These are phyloP conservation scores for Odontocerum albicorne DNA, from an alignment of 2,888 invertebrate genomes.

Conservation along the genomic window DNA sequence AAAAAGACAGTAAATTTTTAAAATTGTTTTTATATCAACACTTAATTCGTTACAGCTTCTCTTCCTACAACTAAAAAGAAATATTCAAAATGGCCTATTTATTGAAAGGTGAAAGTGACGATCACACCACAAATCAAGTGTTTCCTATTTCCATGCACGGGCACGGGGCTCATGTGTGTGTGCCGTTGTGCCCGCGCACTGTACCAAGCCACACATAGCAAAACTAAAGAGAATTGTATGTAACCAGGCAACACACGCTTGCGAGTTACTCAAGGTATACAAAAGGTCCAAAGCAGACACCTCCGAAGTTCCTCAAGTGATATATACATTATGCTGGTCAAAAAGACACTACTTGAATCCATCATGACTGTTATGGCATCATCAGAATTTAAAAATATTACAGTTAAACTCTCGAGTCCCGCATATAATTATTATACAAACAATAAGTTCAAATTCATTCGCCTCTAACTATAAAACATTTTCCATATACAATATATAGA, in stretches of 20 bases:
- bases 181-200: too few species aligned
- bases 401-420: not conserved
- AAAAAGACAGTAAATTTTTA: slow-evolving; percentile 26
- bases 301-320: not conserved
- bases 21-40: slow-evolving; percentile 38
- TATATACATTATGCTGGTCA: slow-evolving; percentile 15
- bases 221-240: slow-evolving; percentile 30
- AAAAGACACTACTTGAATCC: not conserved
- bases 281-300: slow-evolving; percentile 9
- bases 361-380: slow-evolving; percentile 4
- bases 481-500: slow-evolving; percentile 21
- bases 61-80: slow-evolving; percentile 37
- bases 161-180: too few species aligned
- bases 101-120: slow-evolving; percentile 36
- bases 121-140: slow-evolving; percentile 34
- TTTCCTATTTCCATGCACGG: slow-evolving; percentile 27
- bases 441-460: slow-evolving; percentile 5
- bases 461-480: slow-evolving; percentile 18
- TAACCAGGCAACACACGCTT: slow-evolving; percentile 25
- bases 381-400: slow-evolving; percentile 11
- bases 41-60: slow-evolving; percentile 36
- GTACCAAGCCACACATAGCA: slow-evolving; percentile 34
- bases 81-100: slow-evolving; percentile 35
- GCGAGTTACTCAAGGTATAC: slow-evolving; percentile 18
- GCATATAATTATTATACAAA: slow-evolving; percentile 7